phyloP scores from a whole-genome alignment of 2,113 vertebrate genomes.

The Prochilodus magdalenae region DNA sequence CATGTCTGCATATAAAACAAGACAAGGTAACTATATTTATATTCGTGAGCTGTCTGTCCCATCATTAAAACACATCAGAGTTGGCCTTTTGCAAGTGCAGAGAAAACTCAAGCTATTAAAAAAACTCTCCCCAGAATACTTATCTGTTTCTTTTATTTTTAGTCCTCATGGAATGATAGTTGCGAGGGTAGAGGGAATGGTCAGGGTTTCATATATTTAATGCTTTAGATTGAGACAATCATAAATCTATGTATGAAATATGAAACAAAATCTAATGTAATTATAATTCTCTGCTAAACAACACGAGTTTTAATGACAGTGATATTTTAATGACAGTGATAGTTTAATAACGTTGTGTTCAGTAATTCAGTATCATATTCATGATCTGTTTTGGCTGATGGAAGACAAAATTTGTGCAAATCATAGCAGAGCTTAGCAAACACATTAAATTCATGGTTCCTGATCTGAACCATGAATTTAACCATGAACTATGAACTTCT shows the following conservation, averaged over 20 bases:
- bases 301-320: not conserved
- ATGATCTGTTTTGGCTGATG: not conserved
- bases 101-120: constrained; percentile 5
- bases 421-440: not conserved
- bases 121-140: not conserved
- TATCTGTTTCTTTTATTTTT: not conserved
- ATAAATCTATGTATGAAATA: not conserved
- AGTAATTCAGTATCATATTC: not conserved
- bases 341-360: not conserved
- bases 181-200: not conserved
- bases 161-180: not conserved
- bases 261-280: not conserved
- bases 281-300: not conserved
- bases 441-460: not conserved
- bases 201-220: no score
- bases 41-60: no score
- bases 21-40: no score
- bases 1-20: no score
- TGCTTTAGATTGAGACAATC: not conserved
- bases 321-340: not conserved
- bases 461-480: not conserved
- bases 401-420: not conserved
- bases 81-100: constrained; percentile 41
- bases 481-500: no score
- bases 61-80: constrained; percentile 15